Evolutionary conservation across 2,888 invertebrate genomes (phyloP).

Genomic region (Callyntrura sp.): DNA sequence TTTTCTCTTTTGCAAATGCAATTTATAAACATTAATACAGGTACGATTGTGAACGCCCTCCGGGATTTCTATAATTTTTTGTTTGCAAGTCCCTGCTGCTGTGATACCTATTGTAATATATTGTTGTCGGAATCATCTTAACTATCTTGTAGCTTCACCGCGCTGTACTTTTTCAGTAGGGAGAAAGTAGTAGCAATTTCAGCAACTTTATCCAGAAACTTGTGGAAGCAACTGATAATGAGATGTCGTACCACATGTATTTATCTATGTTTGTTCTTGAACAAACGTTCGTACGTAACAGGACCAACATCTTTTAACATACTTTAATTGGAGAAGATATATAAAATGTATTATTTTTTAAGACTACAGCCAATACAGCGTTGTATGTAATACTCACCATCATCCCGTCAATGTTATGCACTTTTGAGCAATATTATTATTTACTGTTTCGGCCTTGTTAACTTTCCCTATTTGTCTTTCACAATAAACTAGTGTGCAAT

Average conservation of each 20-base stretch:
- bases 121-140: too few relatives aligned
- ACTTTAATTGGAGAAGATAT: too few relatives aligned
- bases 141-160: too few relatives aligned
- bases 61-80: slow-evolving; percentile 6
- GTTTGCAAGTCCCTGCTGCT: too few relatives aligned
- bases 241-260: too few relatives aligned
- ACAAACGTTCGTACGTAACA: neutral
- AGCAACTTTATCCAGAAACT: too few relatives aligned
- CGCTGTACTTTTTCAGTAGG: neutral
- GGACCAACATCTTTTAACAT: neutral
- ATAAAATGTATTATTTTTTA: too few relatives aligned
- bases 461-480: neutral
- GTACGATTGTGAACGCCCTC: neutral
- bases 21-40: slow-evolving; percentile 1
- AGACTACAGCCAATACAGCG: neutral
- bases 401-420: neutral
- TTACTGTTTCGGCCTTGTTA: neutral
- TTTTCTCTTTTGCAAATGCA: too few relatives aligned
- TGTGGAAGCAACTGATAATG: too few relatives aligned
- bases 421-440: neutral
- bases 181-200: too few relatives aligned
- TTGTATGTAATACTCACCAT: neutral
- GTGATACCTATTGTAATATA: neutral
- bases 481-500: neutral
- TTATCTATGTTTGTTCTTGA: too few relatives aligned